Evolutionary conservation across 2,888 invertebrate genomes (phyloP).

Genomic region (Drosophila nr. fundita): DNA sequence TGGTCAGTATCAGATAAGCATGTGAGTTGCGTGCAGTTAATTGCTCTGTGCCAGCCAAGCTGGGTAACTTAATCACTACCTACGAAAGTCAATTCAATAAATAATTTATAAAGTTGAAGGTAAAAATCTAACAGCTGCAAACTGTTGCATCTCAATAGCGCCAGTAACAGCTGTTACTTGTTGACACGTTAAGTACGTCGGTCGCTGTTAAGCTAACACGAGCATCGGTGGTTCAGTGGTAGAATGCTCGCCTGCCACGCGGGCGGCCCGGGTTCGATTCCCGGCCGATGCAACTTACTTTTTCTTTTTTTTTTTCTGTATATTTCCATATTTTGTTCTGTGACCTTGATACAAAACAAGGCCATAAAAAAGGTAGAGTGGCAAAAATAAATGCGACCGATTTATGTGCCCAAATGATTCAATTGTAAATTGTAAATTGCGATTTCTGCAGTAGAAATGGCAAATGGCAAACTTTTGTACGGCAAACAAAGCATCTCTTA

Average conservation of each 20-base stretch:
- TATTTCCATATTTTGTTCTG: background rate
- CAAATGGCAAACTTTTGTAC: conserved; percentile 19
- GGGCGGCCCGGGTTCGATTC: conserved; percentile 82
- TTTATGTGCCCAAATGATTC: conserved; percentile 1
- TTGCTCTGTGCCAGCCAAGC: conserved; percentile 14
- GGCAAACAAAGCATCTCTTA: conserved; percentile 47
- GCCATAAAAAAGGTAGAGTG: background rate
- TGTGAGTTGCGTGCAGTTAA: conserved; percentile 38
- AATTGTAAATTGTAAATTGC: conserved; percentile 19
- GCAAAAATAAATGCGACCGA: conserved; percentile 6
- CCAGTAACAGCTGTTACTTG: background rate
- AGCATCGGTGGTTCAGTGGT: conserved; percentile 77
- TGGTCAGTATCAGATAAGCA: background rate
- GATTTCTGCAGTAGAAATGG: conserved; percentile 5
- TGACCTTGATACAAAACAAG: conserved; percentile 3
- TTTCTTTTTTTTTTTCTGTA: conserved; percentile 14
- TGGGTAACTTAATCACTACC: background rate
- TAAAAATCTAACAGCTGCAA: conserved; percentile 14
- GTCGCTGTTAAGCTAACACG: accelerated
- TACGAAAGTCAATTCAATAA: conserved; percentile 1
- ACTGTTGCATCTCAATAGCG: conserved; percentile 27
- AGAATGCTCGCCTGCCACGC: conserved; percentile 82
- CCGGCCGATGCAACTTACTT: conserved; percentile 56
- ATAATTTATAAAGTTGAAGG: conserved; percentile 13
- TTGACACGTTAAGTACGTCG: background rate